A percentile compares a stretch with the other conserved stretches of the same genome.
These are phyloP conservation scores for Alexandromys fortis DNA, from an alignment of 2,113 vertebrate genomes.

Conservation along the genomic window DNA sequence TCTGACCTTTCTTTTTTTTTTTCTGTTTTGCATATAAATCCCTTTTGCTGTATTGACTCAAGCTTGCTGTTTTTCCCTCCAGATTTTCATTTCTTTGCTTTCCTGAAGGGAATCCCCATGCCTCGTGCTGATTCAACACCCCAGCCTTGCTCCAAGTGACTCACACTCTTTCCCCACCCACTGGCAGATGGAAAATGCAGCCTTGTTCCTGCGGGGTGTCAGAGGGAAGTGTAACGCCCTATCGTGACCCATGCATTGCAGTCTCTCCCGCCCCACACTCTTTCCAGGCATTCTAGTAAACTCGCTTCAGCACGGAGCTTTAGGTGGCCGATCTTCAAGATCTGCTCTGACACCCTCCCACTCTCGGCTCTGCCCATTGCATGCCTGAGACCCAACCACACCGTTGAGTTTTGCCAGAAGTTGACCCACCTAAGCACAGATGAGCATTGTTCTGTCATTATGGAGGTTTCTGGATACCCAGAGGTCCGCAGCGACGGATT, in stretches of 20 bases:
- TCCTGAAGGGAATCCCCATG: slow-evolving; percentile 25
- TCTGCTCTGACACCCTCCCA: not conserved
- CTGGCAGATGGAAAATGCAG: not conserved
- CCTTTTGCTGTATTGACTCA: not conserved
- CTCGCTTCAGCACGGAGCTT: not conserved
- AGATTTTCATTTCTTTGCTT: not conserved
- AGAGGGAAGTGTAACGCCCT: not conserved
- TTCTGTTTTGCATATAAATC: not conserved
- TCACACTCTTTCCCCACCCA: not conserved
- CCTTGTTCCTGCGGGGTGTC: not conserved
- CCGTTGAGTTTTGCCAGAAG: not conserved
- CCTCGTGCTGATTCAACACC: not conserved
- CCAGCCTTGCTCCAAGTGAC: not conserved
- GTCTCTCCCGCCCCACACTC: not conserved
- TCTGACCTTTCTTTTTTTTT: not conserved
- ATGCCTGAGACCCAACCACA: not conserved
- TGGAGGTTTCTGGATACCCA: not conserved
- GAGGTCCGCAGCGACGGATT: not conserved
- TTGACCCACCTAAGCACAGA: no score
- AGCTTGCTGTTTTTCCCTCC: not conserved
- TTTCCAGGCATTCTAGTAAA: not conserved
- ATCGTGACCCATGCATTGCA: no score
- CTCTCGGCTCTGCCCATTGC: not conserved
- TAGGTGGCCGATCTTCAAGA: not conserved
- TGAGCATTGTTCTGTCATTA: not conserved